Base-by-base conservation (phyloP, 1,140 invertebrate species). In the Heliconius hewitsoni region DNA sequence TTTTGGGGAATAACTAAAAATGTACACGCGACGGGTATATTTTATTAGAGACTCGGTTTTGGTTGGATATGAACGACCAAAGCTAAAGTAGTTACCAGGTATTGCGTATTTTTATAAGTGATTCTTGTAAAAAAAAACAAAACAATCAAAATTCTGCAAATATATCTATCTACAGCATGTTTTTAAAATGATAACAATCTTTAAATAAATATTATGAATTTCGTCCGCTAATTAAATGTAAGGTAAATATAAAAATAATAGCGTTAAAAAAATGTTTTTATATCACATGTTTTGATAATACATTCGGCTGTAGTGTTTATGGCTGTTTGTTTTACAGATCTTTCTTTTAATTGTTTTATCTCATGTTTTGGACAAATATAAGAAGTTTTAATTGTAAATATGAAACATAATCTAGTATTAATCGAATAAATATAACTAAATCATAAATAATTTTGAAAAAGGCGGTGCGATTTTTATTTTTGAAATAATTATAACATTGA, bases 171-270 rank as follows among this genome's bases (percentile, higher is more conserved):
- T 52, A 52, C 70, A 74, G 81, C 75, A 74, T 80, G 77, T 82
- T 81, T 82, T 81, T 27, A 60, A 78, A 74, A 73, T 72, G 39
- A 79, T 66, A 73, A 73, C n/a, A 60, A 76, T 66, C 60, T 30
- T 30, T 74, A 71, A 71, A 79, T 77, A 79, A 82, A 81, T 80
- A 86, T 83, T 84, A 83, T 79, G 78, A 88, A 88, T 81, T 84
- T 87, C 88, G 88, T 89, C 88, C 88, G 87, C 83, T 84, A 81
- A 81, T 73, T 86, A 84, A 80, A 79, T 74, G 70, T 85, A 84
- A 84, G 76, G 30, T 82, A 79, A 79, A 82, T 23, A 78, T 73
- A 46, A 46, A 46, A 78, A 80, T 74, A 79, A 66, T 66, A 66
- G 60, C 60, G 60, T 66, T 66, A 76, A 80, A 77, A 80, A 81